Percentiles rank a stretch among this genome's conserved stretches.
These are phyloP conservation scores for Resseliella maxima DNA, from an alignment of 2,888 invertebrate species.

Conservation along the genomic window DNA sequence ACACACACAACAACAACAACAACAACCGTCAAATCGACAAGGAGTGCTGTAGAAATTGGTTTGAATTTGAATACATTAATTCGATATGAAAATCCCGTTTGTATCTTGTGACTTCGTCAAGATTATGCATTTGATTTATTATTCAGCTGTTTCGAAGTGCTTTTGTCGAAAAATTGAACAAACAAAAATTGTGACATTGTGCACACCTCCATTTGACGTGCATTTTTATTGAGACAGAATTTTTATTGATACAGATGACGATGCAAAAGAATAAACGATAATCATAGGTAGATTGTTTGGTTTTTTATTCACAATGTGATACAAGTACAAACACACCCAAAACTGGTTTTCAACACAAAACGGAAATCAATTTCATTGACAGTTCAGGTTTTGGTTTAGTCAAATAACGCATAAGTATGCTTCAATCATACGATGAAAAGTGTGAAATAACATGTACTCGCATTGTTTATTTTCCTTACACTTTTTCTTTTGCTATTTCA, in stretches of 20 bases:
- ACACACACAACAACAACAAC: no score
- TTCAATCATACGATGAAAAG: not conserved
- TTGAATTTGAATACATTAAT: not conserved
- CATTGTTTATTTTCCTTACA: constrained; percentile 6
- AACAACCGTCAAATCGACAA: not conserved
- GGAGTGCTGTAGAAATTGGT: not conserved
- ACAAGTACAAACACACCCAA: not conserved
- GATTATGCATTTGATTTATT: constrained; percentile 35
- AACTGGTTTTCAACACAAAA: not conserved
- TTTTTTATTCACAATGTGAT: not conserved
- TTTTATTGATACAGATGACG: not conserved
- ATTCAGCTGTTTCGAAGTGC: not conserved
- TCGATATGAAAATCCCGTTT: not conserved
- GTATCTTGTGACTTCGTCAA: not conserved
- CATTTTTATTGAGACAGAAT: not conserved
- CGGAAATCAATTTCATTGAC: not conserved
- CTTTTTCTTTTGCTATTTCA: not conserved
- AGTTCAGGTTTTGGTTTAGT: not conserved
- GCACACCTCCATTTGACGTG: constrained; percentile 2
- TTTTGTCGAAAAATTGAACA: not conserved
- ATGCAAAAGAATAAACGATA: not conserved
- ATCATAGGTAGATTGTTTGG: not conserved
- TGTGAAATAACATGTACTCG: constrained; percentile 17
- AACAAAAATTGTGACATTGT: not conserved
- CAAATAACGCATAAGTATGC: not conserved